Conservation (phyloP, 2,888 invertebrate species). For the Eilema caniola region DNA sequence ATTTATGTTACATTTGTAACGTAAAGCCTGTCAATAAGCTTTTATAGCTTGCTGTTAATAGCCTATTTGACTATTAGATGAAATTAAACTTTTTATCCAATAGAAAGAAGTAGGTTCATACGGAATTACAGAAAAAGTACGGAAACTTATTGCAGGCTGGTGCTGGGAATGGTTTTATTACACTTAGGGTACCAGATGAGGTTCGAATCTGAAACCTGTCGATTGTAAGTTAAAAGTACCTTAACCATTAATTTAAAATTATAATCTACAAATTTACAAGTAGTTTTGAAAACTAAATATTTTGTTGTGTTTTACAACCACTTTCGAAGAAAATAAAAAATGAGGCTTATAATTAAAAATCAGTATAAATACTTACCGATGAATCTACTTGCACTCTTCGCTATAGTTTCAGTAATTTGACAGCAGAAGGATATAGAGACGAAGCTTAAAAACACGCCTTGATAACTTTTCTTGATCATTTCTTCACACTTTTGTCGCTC, state of each 20-base stretch:
- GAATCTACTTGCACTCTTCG: constrained; percentile 82
- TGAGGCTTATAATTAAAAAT: constrained; percentile 13
- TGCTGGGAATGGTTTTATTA: neutral
- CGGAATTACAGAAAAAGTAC: neutral
- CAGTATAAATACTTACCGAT: constrained; percentile 70
- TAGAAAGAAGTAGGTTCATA: neutral
- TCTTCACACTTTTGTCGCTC: constrained; percentile 57
- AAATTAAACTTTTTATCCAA: neutral
- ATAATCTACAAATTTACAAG: neutral
- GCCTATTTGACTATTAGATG: constrained; percentile 1
- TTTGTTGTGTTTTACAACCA: neutral
- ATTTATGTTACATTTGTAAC: constrained; percentile 42
- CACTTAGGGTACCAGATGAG: neutral
- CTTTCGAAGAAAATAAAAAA: neutral
- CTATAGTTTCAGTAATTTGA: constrained; percentile 82
- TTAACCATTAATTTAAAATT: too few species aligned
- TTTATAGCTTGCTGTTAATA: constrained; percentile 23
- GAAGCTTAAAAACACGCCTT: constrained; percentile 82
- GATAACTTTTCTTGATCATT: constrained; percentile 82
- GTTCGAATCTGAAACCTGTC: neutral
- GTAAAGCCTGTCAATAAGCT: constrained; percentile 31
- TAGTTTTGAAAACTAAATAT: neutral
- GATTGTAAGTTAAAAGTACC: neutral
- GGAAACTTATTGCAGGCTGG: neutral
- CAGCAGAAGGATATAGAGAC: constrained; percentile 83